phyloP scores from a whole-genome alignment of 2,888 invertebrate species.

The Lacanobia wlatinum region DNA sequence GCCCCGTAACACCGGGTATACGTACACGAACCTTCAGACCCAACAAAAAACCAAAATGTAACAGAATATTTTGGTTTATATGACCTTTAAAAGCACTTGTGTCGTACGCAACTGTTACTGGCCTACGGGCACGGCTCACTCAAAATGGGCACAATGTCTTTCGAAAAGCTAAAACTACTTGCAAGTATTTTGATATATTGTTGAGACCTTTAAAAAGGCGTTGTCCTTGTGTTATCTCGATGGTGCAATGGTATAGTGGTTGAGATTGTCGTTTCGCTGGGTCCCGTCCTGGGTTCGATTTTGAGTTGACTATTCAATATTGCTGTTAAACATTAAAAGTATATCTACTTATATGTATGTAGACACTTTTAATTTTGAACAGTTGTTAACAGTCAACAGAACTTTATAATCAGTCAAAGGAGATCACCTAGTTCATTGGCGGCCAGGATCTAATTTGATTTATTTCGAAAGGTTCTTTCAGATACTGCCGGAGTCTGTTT shows the following conservation, averaged over 20 bases:
- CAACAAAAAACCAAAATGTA: not conserved
- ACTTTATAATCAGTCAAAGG: too few species aligned
- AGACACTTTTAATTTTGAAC: too few species aligned
- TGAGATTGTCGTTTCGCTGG: not conserved
- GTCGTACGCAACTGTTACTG: not conserved
- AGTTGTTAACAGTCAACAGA: too few species aligned
- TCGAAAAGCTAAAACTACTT: not conserved
- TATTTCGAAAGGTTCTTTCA: too few species aligned
- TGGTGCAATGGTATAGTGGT: not conserved
- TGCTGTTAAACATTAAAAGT: too few species aligned
- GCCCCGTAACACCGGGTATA: too few species aligned
- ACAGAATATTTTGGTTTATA: constrained; percentile 7
- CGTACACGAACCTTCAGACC: not conserved
- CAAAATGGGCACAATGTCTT: constrained; percentile 25
- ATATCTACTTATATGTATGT: too few species aligned
- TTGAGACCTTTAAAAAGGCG: not conserved
- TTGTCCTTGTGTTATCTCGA: not conserved
- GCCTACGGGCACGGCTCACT: constrained; percentile 6
- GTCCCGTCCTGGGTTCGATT: too few species aligned
- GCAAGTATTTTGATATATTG: constrained; percentile 10
- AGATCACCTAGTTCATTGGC: too few species aligned
- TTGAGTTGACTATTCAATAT: too few species aligned
- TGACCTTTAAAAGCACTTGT: constrained; percentile 7
- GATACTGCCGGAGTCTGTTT: too few species aligned
- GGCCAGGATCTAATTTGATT: too few species aligned